Evolutionary conservation across 2,888 invertebrate genomes (phyloP).

Genomic region (Ephialtes manifestator): DNA sequence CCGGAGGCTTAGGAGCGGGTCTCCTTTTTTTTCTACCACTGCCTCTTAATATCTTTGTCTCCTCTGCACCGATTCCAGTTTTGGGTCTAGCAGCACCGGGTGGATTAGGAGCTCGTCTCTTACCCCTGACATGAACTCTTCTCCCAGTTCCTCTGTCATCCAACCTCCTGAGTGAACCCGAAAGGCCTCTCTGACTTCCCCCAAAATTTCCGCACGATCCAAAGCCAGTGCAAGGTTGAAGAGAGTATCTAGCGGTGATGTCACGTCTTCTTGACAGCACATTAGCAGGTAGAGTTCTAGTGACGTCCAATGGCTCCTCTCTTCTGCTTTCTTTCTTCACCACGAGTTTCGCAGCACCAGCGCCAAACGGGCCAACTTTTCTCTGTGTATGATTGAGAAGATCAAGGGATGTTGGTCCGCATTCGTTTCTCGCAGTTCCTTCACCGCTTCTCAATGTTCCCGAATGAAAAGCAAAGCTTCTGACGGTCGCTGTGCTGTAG

Average conservation of each 20-base stretch:
- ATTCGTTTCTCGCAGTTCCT: constrained; percentile 13
- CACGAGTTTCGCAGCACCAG: constrained; percentile 79
- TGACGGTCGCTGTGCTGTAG: constrained; percentile 91
- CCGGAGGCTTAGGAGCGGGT: constrained; percentile 88
- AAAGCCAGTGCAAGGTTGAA: constrained; percentile 77
- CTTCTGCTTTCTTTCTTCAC: constrained; percentile 36
- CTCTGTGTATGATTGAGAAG: constrained; percentile 67
- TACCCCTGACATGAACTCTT: constrained; percentile 91
- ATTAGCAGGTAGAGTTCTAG: constrained; percentile 78
- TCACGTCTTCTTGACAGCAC: constrained; percentile 76
- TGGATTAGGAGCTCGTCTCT: constrained; percentile 91
- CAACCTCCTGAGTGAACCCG: constrained; percentile 76
- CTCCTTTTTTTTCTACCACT: constrained; percentile 85
- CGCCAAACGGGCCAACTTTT: constrained; percentile 79
- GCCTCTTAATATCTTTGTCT: constrained; percentile 63
- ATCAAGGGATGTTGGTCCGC: constrained; percentile 79
- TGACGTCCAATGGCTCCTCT: constrained; percentile 53
- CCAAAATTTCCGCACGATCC: constrained; percentile 79
- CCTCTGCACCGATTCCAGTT: constrained; percentile 77
- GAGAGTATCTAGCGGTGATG: constrained; percentile 80
- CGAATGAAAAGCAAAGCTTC: constrained; percentile 90
- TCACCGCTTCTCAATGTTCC: constrained; percentile 86
- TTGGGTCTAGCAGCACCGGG: constrained; percentile 84
- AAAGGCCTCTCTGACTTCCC: constrained; percentile 70
- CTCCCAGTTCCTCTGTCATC: constrained; percentile 87